Evolutionary conservation across 1,140 invertebrate species (phyloP), one percentile per base, ranked within the genome.

Genomic region (Calliphora vicina): DNA sequence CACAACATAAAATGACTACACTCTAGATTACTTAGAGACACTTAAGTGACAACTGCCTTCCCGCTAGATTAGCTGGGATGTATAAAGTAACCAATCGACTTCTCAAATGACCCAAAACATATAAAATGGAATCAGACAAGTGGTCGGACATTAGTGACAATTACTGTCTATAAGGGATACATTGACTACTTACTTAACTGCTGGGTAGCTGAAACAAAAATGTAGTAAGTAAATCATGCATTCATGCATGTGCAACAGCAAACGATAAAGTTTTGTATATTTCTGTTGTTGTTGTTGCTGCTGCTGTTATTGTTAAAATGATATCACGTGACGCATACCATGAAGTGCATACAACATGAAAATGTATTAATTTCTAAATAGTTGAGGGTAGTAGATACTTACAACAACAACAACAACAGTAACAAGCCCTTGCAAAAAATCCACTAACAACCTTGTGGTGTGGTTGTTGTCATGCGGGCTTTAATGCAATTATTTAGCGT

Each of bases 191-290:
- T n/a, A n/a, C n/a, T n/a, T n/a, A n/a, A n/a, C n/a, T n/a, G n/a
- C n/a, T n/a, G n/a, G n/a, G n/a, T n/a, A n/a, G n/a, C n/a, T n/a
- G n/a, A n/a, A n/a, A n/a, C n/a, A n/a, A n/a, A n/a, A n/a, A n/a
- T n/a, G n/a, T n/a, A 10, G 20, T 25, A 45, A 43, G 74, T 78
- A 78, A 78, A 43, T 78, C 74, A 78, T 78, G 74, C 74, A 78
- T 25, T 43, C 73, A 43, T 78, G 74, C 74, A 42, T 78, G 35
- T 45, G 42, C 74, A 78, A 67, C 23, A 20, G 61, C 23, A 20
- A 67, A 25, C 61, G 61, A 67, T 67, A 67, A 67, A 67, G 61
- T 67, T 78, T 78, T 45, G 42, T 76, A n/a, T 76, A n/a, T n/a
- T 76, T 9, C 13, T 35, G 73, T 43, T 43, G 74, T 42, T 23